A percentile compares a stretch with the other conserved stretches of the same genome.
Conservation (phyloP, 2,888 invertebrate genomes). For the Apamea epomidion region DNA sequence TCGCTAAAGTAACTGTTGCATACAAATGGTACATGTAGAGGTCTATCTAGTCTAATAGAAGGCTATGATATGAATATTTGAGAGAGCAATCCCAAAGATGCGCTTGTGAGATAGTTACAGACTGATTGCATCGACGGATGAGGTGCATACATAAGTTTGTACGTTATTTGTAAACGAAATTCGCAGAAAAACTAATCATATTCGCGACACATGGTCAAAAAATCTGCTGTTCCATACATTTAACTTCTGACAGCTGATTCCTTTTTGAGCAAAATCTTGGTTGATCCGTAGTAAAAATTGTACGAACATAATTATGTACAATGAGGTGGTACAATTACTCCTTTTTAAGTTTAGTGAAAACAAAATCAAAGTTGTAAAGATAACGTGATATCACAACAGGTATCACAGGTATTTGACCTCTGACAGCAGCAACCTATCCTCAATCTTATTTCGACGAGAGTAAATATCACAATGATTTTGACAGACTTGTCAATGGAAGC, state of each 20-base stretch:
- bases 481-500: too few relatives aligned
- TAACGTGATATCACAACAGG: not conserved
- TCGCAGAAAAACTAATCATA: not conserved
- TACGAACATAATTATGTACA: not conserved
- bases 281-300: not conserved
- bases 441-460: too few relatives aligned
- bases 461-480: too few relatives aligned
- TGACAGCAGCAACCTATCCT: too few relatives aligned
- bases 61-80: slow-evolving; percentile 37
- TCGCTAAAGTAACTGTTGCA: slow-evolving; percentile 6
- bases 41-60: not conserved
- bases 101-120: slow-evolving; percentile 1
- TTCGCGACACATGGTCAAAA: not conserved
- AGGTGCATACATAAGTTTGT: not conserved
- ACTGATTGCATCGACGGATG: slow-evolving; percentile 22
- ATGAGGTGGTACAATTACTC: not conserved
- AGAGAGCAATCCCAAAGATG: slow-evolving; percentile 30
- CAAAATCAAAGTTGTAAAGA: not conserved
- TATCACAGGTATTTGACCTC: too few relatives aligned
- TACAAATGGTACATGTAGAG: slow-evolving; percentile 27
- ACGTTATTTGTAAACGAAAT: not conserved
- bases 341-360: not conserved
- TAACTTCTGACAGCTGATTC: not conserved
- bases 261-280: not conserved
- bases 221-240: not conserved